A percentile compares a stretch with the other conserved stretches of the same genome.
phyloP scores from a whole-genome alignment of 2,888 invertebrate genomes.

The Ormyrus pomaceus region DNA sequence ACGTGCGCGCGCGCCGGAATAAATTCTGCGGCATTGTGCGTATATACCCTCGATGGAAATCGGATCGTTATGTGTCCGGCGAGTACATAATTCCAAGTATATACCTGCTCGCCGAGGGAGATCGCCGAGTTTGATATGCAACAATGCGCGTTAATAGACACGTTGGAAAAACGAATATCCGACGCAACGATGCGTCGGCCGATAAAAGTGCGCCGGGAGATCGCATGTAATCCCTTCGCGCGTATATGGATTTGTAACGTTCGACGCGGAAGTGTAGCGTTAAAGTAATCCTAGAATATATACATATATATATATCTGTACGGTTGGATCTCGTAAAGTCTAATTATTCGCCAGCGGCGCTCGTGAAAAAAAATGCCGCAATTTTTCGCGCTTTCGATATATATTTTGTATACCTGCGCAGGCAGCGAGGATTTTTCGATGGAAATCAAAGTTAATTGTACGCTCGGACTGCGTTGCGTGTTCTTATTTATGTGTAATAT shows the following conservation, averaged over 20 bases:
- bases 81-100: not conserved
- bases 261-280: conserved; percentile 8
- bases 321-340: conserved; percentile 28
- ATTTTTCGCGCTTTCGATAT: too few species aligned
- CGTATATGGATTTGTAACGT: not conserved
- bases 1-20: conserved; percentile 19
- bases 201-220: conserved; percentile 26
- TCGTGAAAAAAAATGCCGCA: too few species aligned
- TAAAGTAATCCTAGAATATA: not conserved
- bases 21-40: conserved; percentile 14
- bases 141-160: conserved; percentile 10
- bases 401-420: too few species aligned
- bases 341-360: conserved; percentile 7
- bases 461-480: too few species aligned
- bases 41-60: conserved; percentile 26
- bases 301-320: not conserved
- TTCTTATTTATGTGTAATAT: too few species aligned
- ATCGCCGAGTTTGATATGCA: too few species aligned
- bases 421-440: too few species aligned
- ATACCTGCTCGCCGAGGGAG: too few species aligned
- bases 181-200: not conserved
- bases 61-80: conserved; percentile 13
- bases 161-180: not conserved
- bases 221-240: conserved; percentile 34
- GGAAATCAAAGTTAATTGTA: too few species aligned